Evolutionary conservation across 1,140 invertebrate genomes (phyloP).

Genomic region (Wiebesia pumilae): DNA sequence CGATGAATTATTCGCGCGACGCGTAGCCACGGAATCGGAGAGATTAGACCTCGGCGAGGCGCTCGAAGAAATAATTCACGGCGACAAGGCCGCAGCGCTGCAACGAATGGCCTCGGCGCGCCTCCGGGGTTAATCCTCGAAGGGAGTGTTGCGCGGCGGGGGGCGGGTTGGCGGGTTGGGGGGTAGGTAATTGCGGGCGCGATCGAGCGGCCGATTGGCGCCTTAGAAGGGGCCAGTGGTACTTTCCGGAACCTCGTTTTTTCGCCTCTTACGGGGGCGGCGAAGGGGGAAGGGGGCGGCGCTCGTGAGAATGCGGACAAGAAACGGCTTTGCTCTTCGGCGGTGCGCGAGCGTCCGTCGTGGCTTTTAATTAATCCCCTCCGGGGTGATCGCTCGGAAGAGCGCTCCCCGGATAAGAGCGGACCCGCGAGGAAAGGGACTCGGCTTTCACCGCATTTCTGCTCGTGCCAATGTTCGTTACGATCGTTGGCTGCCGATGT

Average conservation of each 20-base stretch:
- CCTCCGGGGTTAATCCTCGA: neutral
- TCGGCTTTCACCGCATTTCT: neutral
- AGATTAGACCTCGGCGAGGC: constrained; percentile 3
- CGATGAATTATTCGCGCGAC: constrained; percentile 13
- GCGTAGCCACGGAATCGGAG: neutral
- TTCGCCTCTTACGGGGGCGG: too few species aligned
- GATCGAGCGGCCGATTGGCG: constrained; percentile 20
- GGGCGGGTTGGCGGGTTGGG: too few species aligned
- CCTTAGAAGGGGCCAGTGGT: too few species aligned
- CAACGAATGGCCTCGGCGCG: too few species aligned
- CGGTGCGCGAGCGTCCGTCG: neutral
- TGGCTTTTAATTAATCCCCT: constrained; percentile 8
- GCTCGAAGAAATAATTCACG: neutral
- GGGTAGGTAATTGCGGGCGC: neutral
- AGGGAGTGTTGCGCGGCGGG: neutral
- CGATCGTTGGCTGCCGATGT: neutral
- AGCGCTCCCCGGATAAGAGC: neutral
- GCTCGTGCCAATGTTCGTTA: neutral
- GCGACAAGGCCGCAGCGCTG: neutral
- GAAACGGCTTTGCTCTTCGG: neutral
- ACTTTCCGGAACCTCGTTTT: neutral
- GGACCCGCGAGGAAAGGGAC: neutral
- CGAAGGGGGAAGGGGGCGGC: neutral
- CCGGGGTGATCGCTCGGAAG: neutral
- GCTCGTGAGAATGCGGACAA: neutral